Base-by-base conservation (phyloP, 2,888 invertebrate genomes). In the Tryphoninae sp. region DNA sequence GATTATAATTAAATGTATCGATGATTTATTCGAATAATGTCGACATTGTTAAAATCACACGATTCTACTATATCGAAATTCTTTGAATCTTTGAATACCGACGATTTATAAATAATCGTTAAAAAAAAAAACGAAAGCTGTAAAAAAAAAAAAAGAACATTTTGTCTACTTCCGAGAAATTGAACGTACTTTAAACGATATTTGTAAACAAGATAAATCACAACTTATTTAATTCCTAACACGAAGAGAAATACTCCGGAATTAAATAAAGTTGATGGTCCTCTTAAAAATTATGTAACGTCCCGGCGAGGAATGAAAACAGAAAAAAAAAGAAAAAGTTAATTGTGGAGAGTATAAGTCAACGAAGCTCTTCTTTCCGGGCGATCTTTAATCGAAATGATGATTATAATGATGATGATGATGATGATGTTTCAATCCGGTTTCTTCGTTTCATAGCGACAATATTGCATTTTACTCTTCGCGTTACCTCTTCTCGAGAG, bases 361-460 rank as follows among this genome's bases (percentile, higher is more conserved):
- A 42, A 80, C 51, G 9, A n/a, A 67, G 59, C 58, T 45, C 67
- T 72, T 26, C 53, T 26, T 62, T 73, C 55, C 59, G 33, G 58
- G 40, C 42, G 71, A 72, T 23, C 59, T 67, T 80, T 77, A 49
- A 77, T 80, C 68, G 49, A 16, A 8, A 74, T 64, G 64, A 67
- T 40, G 40, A 68, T 45, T 3, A 74, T 58, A 65, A 74, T 19
- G 58, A 74, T 74, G 72, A 79, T 22, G 61, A 68, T n/a, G n/a
- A n/a, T 51, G 75, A 75, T 62, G 65, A 65, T 79, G 74, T 80
- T 76, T 13, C 75, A 80, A 80, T 80, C 80, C 80, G 80, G 80
- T 80, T 80, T 80, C 23, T 51, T 76, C 53, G 23, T 61, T 59
- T 42, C 59, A n/a, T 42, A 40, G 33, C 13, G 55, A 51, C 42